Conservation (phyloP, 2,113 vertebrate genomes). For the Uropsilus gracilis region DNA sequence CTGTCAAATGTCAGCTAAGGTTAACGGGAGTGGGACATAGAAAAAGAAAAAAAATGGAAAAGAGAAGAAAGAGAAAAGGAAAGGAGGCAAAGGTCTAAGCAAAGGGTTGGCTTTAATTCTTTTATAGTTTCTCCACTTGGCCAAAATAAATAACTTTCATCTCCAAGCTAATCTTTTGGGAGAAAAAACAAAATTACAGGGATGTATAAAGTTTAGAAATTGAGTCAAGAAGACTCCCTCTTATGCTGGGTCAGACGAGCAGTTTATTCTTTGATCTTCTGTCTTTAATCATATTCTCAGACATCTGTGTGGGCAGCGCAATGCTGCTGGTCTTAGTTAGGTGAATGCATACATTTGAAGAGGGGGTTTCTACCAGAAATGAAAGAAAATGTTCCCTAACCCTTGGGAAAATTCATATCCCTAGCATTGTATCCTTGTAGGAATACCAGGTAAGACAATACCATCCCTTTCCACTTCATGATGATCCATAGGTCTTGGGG, state of each 20-base stretch:
- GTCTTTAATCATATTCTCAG: not conserved
- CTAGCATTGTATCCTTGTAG: not conserved
- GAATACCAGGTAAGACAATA: not conserved
- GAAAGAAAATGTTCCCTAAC: not conserved
- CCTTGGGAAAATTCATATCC: not conserved
- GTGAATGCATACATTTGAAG: not conserved
- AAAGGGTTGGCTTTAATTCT: not conserved
- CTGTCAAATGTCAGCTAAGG: not conserved
- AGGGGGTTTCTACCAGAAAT: not conserved
- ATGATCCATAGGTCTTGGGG: not conserved
- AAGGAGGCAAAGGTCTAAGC: not conserved
- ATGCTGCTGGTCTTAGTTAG: not conserved
- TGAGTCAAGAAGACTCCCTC: not conserved
- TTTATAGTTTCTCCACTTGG: not conserved
- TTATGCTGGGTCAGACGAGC: not conserved
- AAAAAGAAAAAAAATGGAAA: not conserved
- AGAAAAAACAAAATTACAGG: constrained; percentile 8
- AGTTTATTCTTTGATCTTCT: not conserved
- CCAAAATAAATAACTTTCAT: constrained; percentile 28
- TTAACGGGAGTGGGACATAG: not conserved
- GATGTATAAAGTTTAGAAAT: not conserved
- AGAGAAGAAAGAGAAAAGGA: not conserved
- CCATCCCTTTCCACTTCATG: not conserved
- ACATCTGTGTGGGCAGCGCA: not conserved
- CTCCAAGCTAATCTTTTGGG: not conserved